Conservation (phyloP, 2,797 vertebrate species). For the Clarias laeviceps region DNA sequence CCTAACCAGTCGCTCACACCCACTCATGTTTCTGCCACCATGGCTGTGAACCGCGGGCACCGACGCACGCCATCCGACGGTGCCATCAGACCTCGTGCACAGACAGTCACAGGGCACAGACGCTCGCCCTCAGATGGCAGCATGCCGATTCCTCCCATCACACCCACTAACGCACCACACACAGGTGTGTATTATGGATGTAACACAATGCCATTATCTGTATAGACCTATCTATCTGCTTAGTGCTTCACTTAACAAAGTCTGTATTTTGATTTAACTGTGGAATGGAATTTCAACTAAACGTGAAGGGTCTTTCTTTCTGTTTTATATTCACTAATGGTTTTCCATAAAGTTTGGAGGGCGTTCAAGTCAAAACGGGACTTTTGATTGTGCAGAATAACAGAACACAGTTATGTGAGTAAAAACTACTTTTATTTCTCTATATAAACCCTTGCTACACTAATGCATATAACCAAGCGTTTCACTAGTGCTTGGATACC, state of each 20-base stretch:
- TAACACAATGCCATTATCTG: not conserved
- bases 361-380: too few species aligned
- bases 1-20: slow-evolving; percentile 90
- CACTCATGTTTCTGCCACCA: slow-evolving; percentile 82
- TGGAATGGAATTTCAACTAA: not conserved
- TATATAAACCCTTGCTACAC: too few species aligned
- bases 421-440: too few species aligned
- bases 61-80: slow-evolving; percentile 86
- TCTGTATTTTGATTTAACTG: not conserved
- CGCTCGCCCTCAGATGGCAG: slow-evolving; percentile 82
- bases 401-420: too few species aligned
- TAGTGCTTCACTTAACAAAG: not conserved
- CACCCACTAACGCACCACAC: slow-evolving; percentile 31
- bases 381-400: too few species aligned
- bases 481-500: too few species aligned
- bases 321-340: not conserved
- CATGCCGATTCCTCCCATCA: slow-evolving; percentile 74
- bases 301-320: not conserved
- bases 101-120: slow-evolving; percentile 74
- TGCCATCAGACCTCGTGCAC: slow-evolving; percentile 79
- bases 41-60: slow-evolving; percentile 79
- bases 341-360: too few species aligned
- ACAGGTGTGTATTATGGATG: slow-evolving; percentile 62
- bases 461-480: too few species aligned
- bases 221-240: not conserved